These are phyloP conservation scores for Coregonus clupeaformis DNA, from an alignment of 2,113 vertebrate genomes.

Conservation along the genomic window DNA sequence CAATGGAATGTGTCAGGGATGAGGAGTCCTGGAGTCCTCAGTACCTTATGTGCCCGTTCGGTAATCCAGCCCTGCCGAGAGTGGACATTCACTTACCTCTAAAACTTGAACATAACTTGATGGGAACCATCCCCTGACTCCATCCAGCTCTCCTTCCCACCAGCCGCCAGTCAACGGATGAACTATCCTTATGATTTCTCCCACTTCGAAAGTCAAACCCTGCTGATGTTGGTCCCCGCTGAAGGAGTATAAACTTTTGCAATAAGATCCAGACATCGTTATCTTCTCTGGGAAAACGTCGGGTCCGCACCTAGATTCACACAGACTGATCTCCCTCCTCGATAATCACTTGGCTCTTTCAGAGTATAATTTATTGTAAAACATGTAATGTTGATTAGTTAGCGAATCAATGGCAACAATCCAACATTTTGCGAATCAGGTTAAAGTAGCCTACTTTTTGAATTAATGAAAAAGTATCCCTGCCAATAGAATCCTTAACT, in stretches of 20 bases:
- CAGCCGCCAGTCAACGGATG: constrained; percentile 89
- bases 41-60: neutral
- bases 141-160: constrained; percentile 97
- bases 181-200: constrained; percentile 86
- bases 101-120: constrained; percentile 92
- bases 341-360: neutral
- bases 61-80: neutral
- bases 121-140: constrained; percentile 90
- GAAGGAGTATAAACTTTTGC: constrained; percentile 89
- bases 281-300: neutral
- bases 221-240: constrained; percentile 88
- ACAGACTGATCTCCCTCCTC: neutral
- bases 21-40: constrained; percentile 48
- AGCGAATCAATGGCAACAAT: neutral
- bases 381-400: neutral
- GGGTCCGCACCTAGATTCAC: neutral
- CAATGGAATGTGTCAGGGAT: constrained; percentile 63
- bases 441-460: neutral
- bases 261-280: constrained; percentile 76
- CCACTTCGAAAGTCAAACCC: constrained; percentile 87
- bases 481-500: neutral
- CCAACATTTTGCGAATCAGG: neutral
- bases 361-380: neutral
- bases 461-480: neutral
- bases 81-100: constrained; percentile 78